Conservation (phyloP, 2,888 invertebrate species). For the Oscheius sp. region DNA sequence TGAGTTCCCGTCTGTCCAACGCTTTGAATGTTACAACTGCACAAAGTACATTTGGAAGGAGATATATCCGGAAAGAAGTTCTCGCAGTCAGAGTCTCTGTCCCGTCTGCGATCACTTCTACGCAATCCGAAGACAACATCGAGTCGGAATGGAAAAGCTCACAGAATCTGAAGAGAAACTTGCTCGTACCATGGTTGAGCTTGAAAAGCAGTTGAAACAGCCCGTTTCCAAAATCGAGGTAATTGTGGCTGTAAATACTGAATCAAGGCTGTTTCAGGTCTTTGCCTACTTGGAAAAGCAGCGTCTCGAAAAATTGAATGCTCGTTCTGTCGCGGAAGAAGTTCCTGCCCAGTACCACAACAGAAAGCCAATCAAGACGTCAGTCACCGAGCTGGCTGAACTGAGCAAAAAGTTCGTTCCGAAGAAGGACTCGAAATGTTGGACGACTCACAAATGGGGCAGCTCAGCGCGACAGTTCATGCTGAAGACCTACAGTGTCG, state of each 20-base stretch:
- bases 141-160: neutral
- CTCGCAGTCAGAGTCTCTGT: constrained; percentile 6
- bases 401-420: constrained; percentile 23
- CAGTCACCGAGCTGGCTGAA: neutral
- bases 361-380: neutral
- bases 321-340: constrained; percentile 3
- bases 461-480: neutral
- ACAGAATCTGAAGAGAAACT: constrained; percentile 29
- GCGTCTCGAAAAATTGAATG: neutral
- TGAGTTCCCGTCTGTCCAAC: constrained; percentile 6
- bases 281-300: constrained; percentile 26
- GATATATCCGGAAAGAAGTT: constrained; percentile 6
- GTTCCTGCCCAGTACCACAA: constrained; percentile 12
- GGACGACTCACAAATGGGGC: constrained; percentile 8
- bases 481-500: neutral
- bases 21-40: constrained; percentile 37
- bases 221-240: constrained; percentile 16
- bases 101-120: constrained; percentile 29
- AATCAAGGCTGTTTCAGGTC: neutral
- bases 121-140: constrained; percentile 15
- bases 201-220: constrained; percentile 5
- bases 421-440: neutral
- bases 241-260: neutral
- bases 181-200: constrained; percentile 8
- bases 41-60: constrained; percentile 27